Conservation (phyloP, 2,113 vertebrate genomes). For the Phasianus colchicus region DNA sequence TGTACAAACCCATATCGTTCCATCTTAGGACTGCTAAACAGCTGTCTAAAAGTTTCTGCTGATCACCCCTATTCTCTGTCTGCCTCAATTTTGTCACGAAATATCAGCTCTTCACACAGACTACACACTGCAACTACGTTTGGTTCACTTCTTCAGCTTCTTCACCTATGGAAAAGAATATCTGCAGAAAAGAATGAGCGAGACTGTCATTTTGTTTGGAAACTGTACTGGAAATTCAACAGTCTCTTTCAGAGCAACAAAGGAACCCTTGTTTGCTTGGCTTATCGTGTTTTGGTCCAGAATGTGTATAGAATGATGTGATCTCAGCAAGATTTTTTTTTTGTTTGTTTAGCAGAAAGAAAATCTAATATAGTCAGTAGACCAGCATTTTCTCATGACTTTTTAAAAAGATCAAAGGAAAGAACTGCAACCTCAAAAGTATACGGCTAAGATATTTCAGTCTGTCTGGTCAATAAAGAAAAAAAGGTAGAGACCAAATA, state of each 20-base stretch:
- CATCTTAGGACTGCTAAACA: conserved; percentile 78
- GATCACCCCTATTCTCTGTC: conserved; percentile 55
- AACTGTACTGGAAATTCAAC: conserved; percentile 50
- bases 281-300: conserved; percentile 74
- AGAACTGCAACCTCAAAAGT: conserved; percentile 71
- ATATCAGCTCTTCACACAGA: conserved; percentile 29
- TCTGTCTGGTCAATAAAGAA: conserved; percentile 65
- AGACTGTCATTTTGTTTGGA: conserved; percentile 71
- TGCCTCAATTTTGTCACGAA: conserved; percentile 61
- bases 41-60: conserved; percentile 73
- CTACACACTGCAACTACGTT: neutral
- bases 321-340: conserved; percentile 73
- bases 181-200: conserved; percentile 62
- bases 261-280: conserved; percentile 77
- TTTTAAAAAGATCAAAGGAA: conserved; percentile 82
- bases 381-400: conserved; percentile 72
- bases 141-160: conserved; percentile 37
- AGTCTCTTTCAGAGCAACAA: conserved; percentile 72
- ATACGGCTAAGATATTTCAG: conserved; percentile 60
- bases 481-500: conserved; percentile 62
- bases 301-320: conserved; percentile 75
- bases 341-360: conserved; percentile 75
- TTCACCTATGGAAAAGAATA: conserved; percentile 53
- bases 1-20: conserved; percentile 72
- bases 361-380: conserved; percentile 70